Base-by-base conservation (phyloP, 2,797 vertebrate species). In the Ceyx erithaca region DNA sequence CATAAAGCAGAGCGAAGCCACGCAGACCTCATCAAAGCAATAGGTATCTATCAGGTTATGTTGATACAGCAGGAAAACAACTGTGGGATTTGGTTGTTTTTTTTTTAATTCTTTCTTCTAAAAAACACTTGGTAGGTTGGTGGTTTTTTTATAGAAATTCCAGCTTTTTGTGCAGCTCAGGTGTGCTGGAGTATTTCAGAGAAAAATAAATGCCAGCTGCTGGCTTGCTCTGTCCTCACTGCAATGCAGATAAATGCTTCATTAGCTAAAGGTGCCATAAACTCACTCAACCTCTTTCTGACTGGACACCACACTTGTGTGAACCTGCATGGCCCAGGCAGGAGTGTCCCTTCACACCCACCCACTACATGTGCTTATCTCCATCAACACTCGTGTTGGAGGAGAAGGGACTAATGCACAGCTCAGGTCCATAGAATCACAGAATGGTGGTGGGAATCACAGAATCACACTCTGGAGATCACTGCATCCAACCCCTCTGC, bases 31-130 rank as follows among this genome's bases (percentile, higher is more conserved):
- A 80, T 94, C 93, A 94, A 92, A 91, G 92, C 61, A 31, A 70
- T 6, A 76, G 51, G 54, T 81, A 84, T 45, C 78, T 63, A 69
- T 51, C 51, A 59, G 70, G 85, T 77, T 80, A 41, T 70, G 79
- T 87, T 82, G 89, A 92, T 77, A 82, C 25, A 92, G 68, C 57
- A 57, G 37, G 61, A 73, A 80, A 92, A 73, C 23, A 67, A 89
- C 9, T 3, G 17, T 14, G 61, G 33, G n/a, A 6, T 54, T 40
- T 10, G 1, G 1, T 0, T 7, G 28, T 30, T 25, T 7, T 35
- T 35, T 26, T 72, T 13, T 9, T 8, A 28, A 11, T 25, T 45
- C 28, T 35, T 80, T 77, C 21, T 62, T 51, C 30, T 40, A 59
- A 26, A 76, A 92, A 76, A 14, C 12, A 20, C 43, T 68, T 49